Conservation (phyloP, 2,113 vertebrate species). For the Phrynosoma platyrhinos region DNA sequence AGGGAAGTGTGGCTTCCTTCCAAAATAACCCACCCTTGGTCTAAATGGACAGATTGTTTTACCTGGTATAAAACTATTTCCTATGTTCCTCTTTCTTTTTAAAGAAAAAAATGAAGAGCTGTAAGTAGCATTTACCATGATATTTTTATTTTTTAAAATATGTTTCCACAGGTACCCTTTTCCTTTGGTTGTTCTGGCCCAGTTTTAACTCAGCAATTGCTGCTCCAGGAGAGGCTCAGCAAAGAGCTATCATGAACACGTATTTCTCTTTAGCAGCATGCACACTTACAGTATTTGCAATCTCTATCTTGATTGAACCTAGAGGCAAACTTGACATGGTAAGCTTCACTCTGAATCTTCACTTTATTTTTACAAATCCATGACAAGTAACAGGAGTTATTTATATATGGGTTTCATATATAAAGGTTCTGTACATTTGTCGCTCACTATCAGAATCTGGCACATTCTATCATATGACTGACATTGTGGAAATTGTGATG, state of each 20-base stretch:
- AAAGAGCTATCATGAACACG: conserved; percentile 88
- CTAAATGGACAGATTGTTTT: no score
- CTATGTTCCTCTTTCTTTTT: background rate
- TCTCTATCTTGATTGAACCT: conserved; percentile 87
- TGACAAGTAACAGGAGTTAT: background rate
- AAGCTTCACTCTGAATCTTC: conserved; percentile 44
- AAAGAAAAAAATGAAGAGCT: background rate
- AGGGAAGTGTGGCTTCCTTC: no score
- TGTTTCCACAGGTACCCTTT: conserved; percentile 78
- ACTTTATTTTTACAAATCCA: background rate
- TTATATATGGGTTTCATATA: background rate
- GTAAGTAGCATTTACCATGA: background rate
- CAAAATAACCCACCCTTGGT: no score
- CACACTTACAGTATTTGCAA: conserved; percentile 84
- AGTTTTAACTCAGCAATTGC: conserved; percentile 95
- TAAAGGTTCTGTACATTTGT: no score
- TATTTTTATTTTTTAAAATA: conserved; percentile 7
- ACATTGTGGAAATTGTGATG: no score
- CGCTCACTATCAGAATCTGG: no score
- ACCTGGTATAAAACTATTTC: no score
- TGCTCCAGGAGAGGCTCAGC: accelerated
- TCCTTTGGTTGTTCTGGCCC: conserved; percentile 97
- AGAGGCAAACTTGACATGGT: conserved; percentile 95
- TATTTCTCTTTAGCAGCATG: conserved; percentile 91
- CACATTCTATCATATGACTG: no score